Conservation (phyloP, 64 coral and sea anemone species). For the Acropora yongei region DNA sequence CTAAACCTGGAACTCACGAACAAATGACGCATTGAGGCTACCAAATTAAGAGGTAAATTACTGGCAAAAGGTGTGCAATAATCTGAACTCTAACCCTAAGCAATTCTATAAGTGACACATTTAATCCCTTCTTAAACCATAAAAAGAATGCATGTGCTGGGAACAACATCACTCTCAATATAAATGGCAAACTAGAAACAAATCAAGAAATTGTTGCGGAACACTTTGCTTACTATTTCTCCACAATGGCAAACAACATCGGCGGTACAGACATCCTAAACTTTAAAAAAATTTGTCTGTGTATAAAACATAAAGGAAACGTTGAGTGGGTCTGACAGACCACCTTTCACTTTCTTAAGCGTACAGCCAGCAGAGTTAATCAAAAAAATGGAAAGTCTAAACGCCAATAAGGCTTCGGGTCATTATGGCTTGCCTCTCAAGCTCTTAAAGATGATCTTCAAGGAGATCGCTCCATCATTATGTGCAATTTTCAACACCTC, state of each 20-base stretch:
- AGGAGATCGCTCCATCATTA: not conserved
- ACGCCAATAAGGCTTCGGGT: not conserved
- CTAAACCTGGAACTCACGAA: slow-evolving; percentile 26
- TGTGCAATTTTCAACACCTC: not conserved
- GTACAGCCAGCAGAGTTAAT: not conserved
- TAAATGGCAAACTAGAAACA: not conserved
- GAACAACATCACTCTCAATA: slow-evolving; percentile 11
- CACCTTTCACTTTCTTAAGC: slow-evolving; percentile 2
- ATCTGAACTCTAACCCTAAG: slow-evolving; percentile 15
- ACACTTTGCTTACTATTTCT: slow-evolving; percentile 10
- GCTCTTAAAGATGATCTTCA: slow-evolving; percentile 24
- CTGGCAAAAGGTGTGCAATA: not conserved
- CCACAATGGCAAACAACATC: slow-evolving; percentile 20
- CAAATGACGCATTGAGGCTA: slow-evolving; percentile 35
- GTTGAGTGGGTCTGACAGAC: not conserved
- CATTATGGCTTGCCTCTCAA: slow-evolving; percentile 8
- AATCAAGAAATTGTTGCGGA: not conserved
- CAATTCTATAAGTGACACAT: slow-evolving; percentile 37
- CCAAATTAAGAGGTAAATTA: not conserved
- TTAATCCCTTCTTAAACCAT: slow-evolving; percentile 42
- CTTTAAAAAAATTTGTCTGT: not conserved
- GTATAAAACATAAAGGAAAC: not conserved
- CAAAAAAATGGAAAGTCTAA: not conserved
- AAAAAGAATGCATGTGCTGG: not conserved
- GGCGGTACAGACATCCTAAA: slow-evolving; percentile 14